Evolutionary conservation across 2,113 vertebrate genomes (phyloP).

Genomic region (Quiscalus mexicanus): DNA sequence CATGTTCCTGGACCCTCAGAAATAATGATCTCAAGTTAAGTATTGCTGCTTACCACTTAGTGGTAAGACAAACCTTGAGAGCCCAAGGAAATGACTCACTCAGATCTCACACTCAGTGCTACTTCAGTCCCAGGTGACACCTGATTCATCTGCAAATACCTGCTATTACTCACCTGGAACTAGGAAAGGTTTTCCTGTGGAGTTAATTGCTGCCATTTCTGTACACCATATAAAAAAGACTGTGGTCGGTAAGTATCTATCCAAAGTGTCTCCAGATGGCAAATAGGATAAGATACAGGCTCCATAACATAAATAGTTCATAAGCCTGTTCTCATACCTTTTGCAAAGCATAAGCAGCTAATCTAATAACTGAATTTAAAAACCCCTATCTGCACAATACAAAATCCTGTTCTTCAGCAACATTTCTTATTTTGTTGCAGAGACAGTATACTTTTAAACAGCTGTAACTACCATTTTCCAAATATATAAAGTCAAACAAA

Average conservation of each 20-base stretch:
- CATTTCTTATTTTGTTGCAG: neutral
- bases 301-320: neutral
- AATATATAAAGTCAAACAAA: neutral
- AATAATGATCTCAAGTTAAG: neutral
- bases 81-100: slow-evolving; percentile 45
- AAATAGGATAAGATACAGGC: neutral
- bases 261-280: neutral
- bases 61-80: neutral
- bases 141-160: slow-evolving; percentile 33
- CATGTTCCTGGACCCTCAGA: neutral
- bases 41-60: neutral
- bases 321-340: neutral
- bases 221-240: neutral
- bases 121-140: slow-evolving; percentile 19
- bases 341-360: neutral
- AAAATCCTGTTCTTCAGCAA: neutral
- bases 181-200: neutral
- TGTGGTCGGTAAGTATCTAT: neutral
- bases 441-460: neutral
- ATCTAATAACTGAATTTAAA: neutral
- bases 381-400: neutral
- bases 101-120: neutral
- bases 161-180: slow-evolving; percentile 26
- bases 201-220: neutral
- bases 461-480: neutral